Conservation (phyloP, 2,888 invertebrate species). For the Blera fallax region DNA sequence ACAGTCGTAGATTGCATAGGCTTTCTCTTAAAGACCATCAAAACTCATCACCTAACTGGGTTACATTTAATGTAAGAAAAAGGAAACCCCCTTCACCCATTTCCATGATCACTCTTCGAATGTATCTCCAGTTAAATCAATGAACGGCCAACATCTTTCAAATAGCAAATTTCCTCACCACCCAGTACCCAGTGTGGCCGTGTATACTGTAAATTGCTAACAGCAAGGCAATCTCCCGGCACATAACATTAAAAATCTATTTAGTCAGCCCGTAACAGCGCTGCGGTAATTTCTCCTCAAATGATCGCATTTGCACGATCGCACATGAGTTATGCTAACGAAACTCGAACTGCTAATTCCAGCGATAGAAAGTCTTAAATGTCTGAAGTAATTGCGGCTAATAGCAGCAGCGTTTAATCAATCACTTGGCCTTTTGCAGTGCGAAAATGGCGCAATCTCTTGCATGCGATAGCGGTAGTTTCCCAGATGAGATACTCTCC, state of each 20-base stretch:
- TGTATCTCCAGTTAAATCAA: neutral
- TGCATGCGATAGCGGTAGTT: neutral
- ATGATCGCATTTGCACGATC: slow-evolving; percentile 72
- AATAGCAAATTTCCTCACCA: neutral
- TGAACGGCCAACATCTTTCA: neutral
- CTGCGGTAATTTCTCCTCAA: slow-evolving; percentile 55
- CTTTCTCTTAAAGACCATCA: too few relatives aligned
- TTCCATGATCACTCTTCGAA: neutral
- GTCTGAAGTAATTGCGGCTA: slow-evolving; percentile 61
- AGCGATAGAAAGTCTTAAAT: slow-evolving; percentile 64
- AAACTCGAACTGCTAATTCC: slow-evolving; percentile 62
- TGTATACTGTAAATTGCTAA: slow-evolving; percentile 24
- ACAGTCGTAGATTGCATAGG: too few relatives aligned
- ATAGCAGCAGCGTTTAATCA: slow-evolving; percentile 64
- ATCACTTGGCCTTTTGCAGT: slow-evolving; percentile 59
- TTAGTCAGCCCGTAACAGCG: slow-evolving; percentile 53
- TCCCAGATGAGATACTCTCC: neutral
- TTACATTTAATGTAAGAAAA: neutral
- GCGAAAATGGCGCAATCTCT: slow-evolving; percentile 9
- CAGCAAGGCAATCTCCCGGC: slow-evolving; percentile 24
- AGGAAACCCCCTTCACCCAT: neutral
- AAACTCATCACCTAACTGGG: too few relatives aligned
- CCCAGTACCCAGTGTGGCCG: neutral
- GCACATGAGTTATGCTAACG: slow-evolving; percentile 66
- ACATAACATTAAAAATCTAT: slow-evolving; percentile 64